A percentile compares a stretch with the other conserved stretches of the same genome.
Conservation (phyloP, 2,888 invertebrate genomes). For the Cosmia pyralina region DNA sequence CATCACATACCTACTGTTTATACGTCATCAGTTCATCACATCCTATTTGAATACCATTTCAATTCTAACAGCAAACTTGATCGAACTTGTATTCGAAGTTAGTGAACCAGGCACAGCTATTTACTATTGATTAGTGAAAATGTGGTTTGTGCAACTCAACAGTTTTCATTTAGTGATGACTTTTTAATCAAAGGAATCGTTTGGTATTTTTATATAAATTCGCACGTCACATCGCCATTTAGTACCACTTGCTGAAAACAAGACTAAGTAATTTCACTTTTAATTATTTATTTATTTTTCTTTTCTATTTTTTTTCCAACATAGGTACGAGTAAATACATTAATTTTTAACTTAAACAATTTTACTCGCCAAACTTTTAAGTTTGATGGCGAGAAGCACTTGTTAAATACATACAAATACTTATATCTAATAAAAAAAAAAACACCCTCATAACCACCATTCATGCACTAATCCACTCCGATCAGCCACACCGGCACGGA, state of each 20-base stretch:
- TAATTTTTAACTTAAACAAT: no score
- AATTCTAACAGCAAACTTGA: conserved; percentile 69
- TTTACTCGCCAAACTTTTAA: no score
- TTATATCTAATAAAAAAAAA: no score
- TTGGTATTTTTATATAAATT: neutral
- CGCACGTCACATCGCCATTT: neutral
- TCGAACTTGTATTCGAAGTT: conserved; percentile 55
- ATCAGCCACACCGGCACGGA: no score
- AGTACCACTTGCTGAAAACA: neutral
- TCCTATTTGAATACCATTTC: conserved; percentile 75
- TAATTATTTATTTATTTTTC: no score
- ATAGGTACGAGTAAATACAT: no score
- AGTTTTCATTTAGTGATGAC: conserved; percentile 20
- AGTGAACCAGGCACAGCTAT: conserved; percentile 49
- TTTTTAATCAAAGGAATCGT: conserved; percentile 4
- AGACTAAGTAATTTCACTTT: neutral
- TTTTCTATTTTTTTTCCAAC: no score
- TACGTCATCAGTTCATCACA: conserved; percentile 70
- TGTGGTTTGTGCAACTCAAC: conserved; percentile 13
- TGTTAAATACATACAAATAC: no score
- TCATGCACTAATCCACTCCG: no score
- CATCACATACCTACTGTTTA: conserved; percentile 53
- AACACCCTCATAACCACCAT: no score
- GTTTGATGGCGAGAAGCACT: no score
- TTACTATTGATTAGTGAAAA: conserved; percentile 34